phyloP scores from a whole-genome alignment of 2,888 invertebrate genomes.

The Tiliacea citrago region DNA sequence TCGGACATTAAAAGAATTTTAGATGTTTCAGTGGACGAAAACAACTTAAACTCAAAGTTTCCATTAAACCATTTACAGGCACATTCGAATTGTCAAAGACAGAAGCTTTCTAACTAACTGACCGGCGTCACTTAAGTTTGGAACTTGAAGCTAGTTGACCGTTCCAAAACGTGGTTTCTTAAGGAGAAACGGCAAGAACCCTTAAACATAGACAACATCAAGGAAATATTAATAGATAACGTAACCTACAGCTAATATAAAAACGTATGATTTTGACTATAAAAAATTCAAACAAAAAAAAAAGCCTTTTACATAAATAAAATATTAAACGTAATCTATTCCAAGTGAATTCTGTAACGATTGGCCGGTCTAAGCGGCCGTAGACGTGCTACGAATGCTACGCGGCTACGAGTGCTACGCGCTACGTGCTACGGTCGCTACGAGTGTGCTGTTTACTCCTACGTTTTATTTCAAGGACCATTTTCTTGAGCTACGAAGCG shows the following conservation, averaged over 20 bases:
- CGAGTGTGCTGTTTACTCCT: constrained; percentile 58
- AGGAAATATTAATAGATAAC: not conserved
- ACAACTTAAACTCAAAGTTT: not conserved
- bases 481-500: constrained; percentile 53
- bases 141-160: not conserved
- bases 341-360: constrained; percentile 69
- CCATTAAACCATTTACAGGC: not conserved
- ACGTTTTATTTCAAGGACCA: constrained; percentile 44
- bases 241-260: not conserved
- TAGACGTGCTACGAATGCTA: constrained; percentile 87
- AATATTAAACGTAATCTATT: constrained; percentile 74
- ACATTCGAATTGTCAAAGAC: not conserved
- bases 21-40: not conserved
- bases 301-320: constrained; percentile 55
- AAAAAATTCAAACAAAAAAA: constrained; percentile 16
- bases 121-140: not conserved
- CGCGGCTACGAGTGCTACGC: constrained; percentile 79
- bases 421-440: constrained; percentile 69
- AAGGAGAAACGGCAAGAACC: not conserved
- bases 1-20: not conserved
- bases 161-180: not conserved
- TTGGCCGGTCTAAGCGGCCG: constrained; percentile 74
- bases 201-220: not conserved
- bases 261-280: not conserved
- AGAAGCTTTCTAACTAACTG: not conserved